These are phyloP conservation scores for Scalopus aquaticus DNA, from an alignment of 2,113 vertebrate species.

Conservation along the genomic window DNA sequence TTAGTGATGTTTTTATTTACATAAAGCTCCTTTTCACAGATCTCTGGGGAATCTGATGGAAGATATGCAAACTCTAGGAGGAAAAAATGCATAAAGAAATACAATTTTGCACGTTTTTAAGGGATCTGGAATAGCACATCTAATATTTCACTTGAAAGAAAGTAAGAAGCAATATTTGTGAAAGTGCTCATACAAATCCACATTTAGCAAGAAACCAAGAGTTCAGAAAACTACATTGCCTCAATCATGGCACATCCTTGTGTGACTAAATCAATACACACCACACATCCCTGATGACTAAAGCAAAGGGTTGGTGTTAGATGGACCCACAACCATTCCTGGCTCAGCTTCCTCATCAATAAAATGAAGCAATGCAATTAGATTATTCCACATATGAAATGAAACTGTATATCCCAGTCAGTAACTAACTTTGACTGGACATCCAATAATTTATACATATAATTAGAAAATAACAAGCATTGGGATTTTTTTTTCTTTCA, in stretches of 20 bases:
- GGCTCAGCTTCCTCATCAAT: neutral
- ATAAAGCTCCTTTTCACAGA: neutral
- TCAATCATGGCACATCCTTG: neutral
- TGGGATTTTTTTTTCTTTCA: neutral
- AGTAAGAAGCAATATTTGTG: neutral
- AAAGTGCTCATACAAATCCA: neutral
- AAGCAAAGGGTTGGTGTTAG: neutral
- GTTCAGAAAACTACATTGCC: neutral
- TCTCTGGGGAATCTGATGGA: neutral
- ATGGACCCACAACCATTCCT: neutral
- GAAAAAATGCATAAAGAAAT: neutral
- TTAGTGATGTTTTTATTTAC: neutral
- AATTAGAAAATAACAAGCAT: neutral
- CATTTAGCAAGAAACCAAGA: neutral
- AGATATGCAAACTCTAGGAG: neutral
- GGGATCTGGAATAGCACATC: neutral
- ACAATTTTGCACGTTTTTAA: neutral
- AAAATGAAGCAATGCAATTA: neutral
- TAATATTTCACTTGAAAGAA: neutral
- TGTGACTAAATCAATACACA: neutral
- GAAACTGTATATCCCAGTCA: neutral
- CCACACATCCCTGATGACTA: neutral
- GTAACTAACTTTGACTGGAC: neutral
- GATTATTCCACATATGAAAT: neutral
- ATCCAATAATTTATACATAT: neutral